Conservation (phyloP, 2,113 vertebrate genomes). For the Columbina picui region DNA sequence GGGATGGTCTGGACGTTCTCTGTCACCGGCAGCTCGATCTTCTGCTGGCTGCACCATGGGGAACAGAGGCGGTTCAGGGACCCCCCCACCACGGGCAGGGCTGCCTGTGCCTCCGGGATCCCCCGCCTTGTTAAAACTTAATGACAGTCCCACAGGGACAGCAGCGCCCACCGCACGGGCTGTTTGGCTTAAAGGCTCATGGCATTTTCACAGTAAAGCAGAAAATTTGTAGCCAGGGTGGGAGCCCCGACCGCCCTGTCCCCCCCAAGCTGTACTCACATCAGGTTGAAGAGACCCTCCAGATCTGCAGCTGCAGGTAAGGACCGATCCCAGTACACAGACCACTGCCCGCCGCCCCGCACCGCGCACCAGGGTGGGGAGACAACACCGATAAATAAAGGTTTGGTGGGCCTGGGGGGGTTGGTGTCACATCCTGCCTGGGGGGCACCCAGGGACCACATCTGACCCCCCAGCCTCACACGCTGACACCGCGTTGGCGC, state of each 20-base stretch:
- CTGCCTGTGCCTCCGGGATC: not conserved
- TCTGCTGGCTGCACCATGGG: constrained; percentile 80
- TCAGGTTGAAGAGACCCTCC: constrained; percentile 93
- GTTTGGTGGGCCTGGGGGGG: not conserved
- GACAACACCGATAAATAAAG: not conserved
- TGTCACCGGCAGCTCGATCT: constrained; percentile 88
- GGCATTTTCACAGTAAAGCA: not conserved
- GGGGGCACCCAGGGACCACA: too few species aligned
- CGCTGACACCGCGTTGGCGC: fast-evolving
- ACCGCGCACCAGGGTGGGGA: not conserved
- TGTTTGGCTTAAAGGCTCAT: fast-evolving
- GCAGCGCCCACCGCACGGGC: not conserved
- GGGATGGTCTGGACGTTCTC: constrained; percentile 93
- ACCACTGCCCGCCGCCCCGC: not conserved
- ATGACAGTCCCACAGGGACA: not conserved
- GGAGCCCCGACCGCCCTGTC: not conserved
- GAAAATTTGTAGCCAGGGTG: not conserved
- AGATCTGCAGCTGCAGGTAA: constrained; percentile 82
- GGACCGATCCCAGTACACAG: not conserved
- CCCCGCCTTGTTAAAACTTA: too few species aligned
- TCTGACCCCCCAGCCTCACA: not conserved
- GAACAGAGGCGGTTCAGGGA: not conserved
- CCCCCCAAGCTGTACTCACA: constrained; percentile 80
- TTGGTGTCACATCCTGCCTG: fast-evolving
- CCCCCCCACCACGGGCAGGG: not conserved